Percentiles rank a stretch among this genome's conserved stretches.
Evolutionary conservation across 2,888 invertebrate genomes (phyloP).

Genomic region (Epinotia nisella): DNA sequence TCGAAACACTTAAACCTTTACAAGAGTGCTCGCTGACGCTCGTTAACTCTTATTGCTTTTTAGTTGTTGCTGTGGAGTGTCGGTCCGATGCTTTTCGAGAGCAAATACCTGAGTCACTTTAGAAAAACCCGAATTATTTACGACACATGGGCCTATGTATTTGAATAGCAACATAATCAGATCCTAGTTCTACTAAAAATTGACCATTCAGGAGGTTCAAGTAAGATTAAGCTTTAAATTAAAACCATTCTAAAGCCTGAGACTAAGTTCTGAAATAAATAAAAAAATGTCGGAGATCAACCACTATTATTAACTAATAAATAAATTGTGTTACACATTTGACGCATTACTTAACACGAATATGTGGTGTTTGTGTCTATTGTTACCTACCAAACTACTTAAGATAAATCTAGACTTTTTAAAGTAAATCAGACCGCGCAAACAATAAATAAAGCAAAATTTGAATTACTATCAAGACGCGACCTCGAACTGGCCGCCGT

Average conservation of each 20-base stretch:
- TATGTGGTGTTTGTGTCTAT: background rate
- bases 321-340: background rate
- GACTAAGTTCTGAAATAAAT: background rate
- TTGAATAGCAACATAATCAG: too few species aligned
- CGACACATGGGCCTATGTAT: too few species aligned
- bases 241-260: background rate
- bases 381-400: too few species aligned
- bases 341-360: background rate
- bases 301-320: background rate
- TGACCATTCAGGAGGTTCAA: background rate
- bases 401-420: background rate
- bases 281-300: background rate
- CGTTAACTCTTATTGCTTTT: too few species aligned
- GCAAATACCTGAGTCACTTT: too few species aligned
- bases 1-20: too few species aligned
- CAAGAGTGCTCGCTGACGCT: too few species aligned
- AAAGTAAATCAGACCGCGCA: background rate
- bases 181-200: background rate
- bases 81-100: too few species aligned
- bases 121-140: too few species aligned
- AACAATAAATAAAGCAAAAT: conserved; percentile 21
- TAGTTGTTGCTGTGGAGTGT: too few species aligned
- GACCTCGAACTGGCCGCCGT: conserved; percentile 39
- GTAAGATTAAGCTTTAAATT: too few species aligned
- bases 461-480: conserved; percentile 23